phyloP scores from a whole-genome alignment of 2,888 invertebrate species.

The Nineta flava region DNA sequence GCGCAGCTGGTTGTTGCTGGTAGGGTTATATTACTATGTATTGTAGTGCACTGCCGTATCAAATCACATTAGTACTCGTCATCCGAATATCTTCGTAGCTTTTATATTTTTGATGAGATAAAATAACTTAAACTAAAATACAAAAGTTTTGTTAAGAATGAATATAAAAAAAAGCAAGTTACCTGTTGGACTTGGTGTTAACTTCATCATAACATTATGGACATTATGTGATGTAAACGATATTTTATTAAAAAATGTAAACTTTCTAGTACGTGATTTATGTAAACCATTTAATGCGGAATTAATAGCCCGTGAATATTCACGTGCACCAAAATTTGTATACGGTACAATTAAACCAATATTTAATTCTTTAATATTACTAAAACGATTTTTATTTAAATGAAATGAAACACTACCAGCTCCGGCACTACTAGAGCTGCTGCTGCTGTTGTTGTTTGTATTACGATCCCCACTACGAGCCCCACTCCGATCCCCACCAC shows the following conservation, averaged over 20 bases:
- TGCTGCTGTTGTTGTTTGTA: too few relatives aligned
- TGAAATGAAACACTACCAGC: background rate
- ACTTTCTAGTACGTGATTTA: constrained; percentile 36
- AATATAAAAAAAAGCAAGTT: too few relatives aligned
- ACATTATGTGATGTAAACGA: constrained; percentile 45
- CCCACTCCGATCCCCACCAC: background rate
- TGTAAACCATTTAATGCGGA: constrained; percentile 41
- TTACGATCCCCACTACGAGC: background rate
- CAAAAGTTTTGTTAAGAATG: too few relatives aligned
- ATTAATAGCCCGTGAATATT: constrained; percentile 48
- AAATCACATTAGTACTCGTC: too few relatives aligned
- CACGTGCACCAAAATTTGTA: constrained; percentile 45
- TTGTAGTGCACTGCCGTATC: too few relatives aligned
- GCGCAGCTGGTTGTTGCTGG: too few relatives aligned
- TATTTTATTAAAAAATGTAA: constrained; percentile 46
- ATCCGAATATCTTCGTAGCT: too few relatives aligned
- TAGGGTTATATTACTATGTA: too few relatives aligned
- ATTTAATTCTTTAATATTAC: constrained; percentile 23
- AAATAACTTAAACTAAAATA: too few relatives aligned
- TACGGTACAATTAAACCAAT: constrained; percentile 44
- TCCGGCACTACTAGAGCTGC: background rate
- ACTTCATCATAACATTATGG: constrained; percentile 46
- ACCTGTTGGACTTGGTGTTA: constrained; percentile 65
- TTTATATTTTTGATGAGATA: too few relatives aligned
- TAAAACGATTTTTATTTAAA: background rate